phyloP scores from a whole-genome alignment of 1,140 invertebrate species.

The Microplitis mediator region DNA sequence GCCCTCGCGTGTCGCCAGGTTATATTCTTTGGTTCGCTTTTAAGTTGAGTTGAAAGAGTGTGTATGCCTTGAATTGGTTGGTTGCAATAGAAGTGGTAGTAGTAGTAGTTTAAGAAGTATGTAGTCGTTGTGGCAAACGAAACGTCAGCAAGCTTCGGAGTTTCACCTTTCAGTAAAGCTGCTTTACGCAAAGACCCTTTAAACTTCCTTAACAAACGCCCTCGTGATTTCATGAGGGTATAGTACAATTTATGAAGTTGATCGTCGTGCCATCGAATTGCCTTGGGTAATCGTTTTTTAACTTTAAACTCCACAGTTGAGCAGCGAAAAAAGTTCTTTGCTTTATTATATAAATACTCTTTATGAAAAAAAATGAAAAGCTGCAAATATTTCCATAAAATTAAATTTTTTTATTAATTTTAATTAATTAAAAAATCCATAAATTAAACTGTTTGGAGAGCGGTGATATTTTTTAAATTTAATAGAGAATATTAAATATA shows the following conservation, averaged over 20 bases:
- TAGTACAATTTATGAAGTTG: slow-evolving; percentile 5
- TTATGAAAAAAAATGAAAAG: too few relatives aligned
- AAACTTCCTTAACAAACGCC: slow-evolving; percentile 13
- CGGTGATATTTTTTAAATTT: too few relatives aligned
- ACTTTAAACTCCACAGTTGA: too few relatives aligned
- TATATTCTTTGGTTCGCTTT: not conserved
- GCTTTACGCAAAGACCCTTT: slow-evolving; percentile 17
- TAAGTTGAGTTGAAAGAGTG: not conserved
- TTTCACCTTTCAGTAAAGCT: slow-evolving; percentile 20
- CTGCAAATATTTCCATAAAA: too few relatives aligned
- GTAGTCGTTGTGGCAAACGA: not conserved
- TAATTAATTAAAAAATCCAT: too few relatives aligned
- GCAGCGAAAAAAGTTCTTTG: too few relatives aligned
- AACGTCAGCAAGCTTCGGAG: slow-evolving; percentile 3
- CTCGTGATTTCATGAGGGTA: slow-evolving; percentile 15
- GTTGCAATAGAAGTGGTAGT: too few relatives aligned
- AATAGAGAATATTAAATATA: too few relatives aligned
- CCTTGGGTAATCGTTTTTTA: not conserved
- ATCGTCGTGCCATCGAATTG: slow-evolving; percentile 6
- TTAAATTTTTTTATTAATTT: too few relatives aligned
- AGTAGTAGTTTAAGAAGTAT: too few relatives aligned
- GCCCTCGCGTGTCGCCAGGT: not conserved
- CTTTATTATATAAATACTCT: too few relatives aligned
- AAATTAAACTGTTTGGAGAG: too few relatives aligned
- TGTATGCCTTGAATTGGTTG: not conserved